Evolutionary conservation across 2,888 invertebrate genomes (phyloP).

Genomic region (Trichogramma dendrolimi): DNA sequence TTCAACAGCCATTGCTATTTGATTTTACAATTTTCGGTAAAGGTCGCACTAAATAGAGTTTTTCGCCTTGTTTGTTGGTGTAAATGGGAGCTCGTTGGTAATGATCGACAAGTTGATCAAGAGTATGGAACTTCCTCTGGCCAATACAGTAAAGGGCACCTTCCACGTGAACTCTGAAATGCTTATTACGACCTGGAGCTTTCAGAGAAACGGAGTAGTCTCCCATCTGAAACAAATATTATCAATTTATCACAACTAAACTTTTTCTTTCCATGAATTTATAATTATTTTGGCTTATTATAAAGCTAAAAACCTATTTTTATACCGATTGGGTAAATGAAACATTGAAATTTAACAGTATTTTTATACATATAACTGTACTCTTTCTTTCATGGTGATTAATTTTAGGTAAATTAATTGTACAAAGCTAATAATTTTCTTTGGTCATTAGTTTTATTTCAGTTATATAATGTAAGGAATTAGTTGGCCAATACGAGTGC

Average conservation of each 20-base stretch:
- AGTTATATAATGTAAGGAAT: too few species aligned
- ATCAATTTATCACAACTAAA: background rate
- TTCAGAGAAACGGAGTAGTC: conserved; percentile 97
- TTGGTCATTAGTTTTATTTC: too few species aligned
- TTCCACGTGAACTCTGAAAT: conserved; percentile 96
- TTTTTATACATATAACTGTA: too few species aligned
- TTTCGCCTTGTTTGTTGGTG: conserved; percentile 96
- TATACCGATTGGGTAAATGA: too few species aligned
- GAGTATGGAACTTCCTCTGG: conserved; percentile 91
- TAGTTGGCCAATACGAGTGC: too few species aligned
- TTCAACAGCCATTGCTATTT: conserved; percentile 50
- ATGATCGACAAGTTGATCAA: conserved; percentile 96
- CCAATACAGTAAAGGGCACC: conserved; percentile 93
- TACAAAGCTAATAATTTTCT: too few species aligned
- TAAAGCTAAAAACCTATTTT: too few species aligned
- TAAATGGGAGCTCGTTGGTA: conserved; percentile 99
- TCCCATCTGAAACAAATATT: conserved; percentile 69
- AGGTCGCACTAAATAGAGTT: conserved; percentile 91
- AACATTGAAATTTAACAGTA: too few species aligned
- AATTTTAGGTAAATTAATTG: too few species aligned
- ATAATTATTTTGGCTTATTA: background rate
- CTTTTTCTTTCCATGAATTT: background rate
- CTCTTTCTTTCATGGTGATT: too few species aligned
- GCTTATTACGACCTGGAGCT: conserved; percentile 96
- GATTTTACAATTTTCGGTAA: conserved; percentile 65